Conservation (phyloP, 2,113 vertebrate genomes). For the Caloenas nicobarica region DNA sequence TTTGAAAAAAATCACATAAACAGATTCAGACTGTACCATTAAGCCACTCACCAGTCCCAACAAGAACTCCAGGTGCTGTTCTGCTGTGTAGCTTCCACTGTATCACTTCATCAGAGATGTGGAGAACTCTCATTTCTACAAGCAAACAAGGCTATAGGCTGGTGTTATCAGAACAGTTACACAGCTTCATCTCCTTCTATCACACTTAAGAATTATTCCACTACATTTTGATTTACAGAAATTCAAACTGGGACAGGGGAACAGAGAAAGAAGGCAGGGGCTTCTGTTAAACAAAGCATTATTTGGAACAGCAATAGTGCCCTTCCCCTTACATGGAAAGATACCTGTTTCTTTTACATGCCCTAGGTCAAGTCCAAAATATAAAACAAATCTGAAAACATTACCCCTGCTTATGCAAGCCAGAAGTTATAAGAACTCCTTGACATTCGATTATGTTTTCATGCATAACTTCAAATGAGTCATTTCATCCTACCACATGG, state of each 20-base stretch:
- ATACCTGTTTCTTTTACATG: neutral
- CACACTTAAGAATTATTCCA: neutral
- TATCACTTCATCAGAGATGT: neutral
- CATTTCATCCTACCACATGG: slow-evolving; percentile 24
- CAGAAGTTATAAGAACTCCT: neutral
- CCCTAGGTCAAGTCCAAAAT: neutral
- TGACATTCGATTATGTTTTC: neutral
- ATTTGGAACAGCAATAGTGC: neutral
- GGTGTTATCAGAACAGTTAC: neutral
- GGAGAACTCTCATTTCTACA: neutral
- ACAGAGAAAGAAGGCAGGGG: neutral
- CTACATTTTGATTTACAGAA: neutral
- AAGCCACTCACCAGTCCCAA: neutral
- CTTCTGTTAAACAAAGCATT: neutral
- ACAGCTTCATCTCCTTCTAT: neutral
- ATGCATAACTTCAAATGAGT: neutral
- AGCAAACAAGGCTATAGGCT: neutral
- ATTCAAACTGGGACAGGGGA: neutral
- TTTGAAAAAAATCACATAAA: neutral
- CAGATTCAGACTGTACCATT: neutral
- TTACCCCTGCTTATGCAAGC: neutral
- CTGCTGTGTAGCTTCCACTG: neutral
- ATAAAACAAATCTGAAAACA: neutral
- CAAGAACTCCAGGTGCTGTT: neutral
- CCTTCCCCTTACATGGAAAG: neutral